Percentiles rank a stretch among this genome's conserved stretches.
phyloP scores from a whole-genome alignment of 2,797 vertebrate species.

The Babyrousa celebensis region DNA sequence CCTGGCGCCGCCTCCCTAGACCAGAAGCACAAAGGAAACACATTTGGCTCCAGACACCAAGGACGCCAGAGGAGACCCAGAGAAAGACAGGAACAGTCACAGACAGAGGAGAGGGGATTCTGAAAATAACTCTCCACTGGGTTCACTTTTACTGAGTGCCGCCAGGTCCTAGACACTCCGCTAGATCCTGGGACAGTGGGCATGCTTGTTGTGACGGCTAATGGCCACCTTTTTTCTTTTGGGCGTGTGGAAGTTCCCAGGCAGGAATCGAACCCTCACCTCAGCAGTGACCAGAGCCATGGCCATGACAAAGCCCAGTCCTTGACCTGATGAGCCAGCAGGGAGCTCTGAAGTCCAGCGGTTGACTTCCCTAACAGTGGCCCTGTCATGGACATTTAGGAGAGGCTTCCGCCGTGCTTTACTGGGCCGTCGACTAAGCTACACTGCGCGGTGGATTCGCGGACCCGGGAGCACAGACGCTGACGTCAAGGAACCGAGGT shows the following conservation, averaged over 20 bases:
- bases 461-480: too few relatives aligned
- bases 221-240: neutral
- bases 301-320: too few relatives aligned
- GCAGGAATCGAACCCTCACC: too few relatives aligned
- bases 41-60: neutral
- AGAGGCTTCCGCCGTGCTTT: fast-evolving
- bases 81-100: neutral
- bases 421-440: neutral
- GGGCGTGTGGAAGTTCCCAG: too few relatives aligned
- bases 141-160: neutral
- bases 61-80: neutral
- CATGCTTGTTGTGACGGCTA: neutral
- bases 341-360: too few relatives aligned
- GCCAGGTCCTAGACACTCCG: neutral
- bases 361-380: neutral
- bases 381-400: neutral
- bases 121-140: neutral
- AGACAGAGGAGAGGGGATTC: neutral
- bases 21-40: neutral
- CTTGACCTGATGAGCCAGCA: too few relatives aligned
- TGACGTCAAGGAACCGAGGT: neutral
- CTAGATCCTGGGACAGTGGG: neutral
- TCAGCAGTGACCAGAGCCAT: too few relatives aligned
- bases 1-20: neutral
- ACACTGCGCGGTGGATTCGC: fast-evolving